These are phyloP conservation scores for Amphiprion percula DNA, from an alignment of 2,113 vertebrate species.

Conservation along the genomic window DNA sequence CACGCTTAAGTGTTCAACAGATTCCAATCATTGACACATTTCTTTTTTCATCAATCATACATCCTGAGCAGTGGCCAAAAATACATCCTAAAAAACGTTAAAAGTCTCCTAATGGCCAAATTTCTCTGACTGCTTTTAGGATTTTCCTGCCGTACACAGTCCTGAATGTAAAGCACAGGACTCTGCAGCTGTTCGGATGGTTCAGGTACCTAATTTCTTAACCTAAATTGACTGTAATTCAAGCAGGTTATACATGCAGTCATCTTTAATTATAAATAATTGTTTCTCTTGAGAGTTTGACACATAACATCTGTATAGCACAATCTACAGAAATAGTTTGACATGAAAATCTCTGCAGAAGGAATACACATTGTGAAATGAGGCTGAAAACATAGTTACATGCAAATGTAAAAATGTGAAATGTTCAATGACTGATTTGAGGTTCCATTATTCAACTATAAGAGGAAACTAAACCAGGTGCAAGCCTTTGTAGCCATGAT, in stretches of 20 bases:
- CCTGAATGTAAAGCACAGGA: neutral
- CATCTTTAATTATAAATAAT: neutral
- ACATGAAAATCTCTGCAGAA: neutral
- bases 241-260: conserved; percentile 1
- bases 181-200: neutral
- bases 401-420: neutral
- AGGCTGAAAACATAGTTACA: no score
- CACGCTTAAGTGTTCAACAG: neutral
- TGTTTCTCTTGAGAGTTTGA: neutral
- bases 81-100: conserved; percentile 9
- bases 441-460: neutral
- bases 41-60: neutral
- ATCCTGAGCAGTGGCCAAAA: neutral
- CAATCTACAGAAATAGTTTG: neutral
- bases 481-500: conserved; percentile 20
- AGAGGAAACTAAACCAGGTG: neutral
- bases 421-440: neutral
- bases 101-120: conserved; percentile 9
- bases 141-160: neutral
- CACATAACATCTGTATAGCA: conserved; percentile 15
- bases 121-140: neutral
- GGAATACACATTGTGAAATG: no score
- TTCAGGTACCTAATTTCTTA: neutral
- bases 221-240: neutral
- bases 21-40: neutral